Base-by-base conservation (phyloP, 1,140 invertebrate genomes). In the Helicoverpa zea region DNA sequence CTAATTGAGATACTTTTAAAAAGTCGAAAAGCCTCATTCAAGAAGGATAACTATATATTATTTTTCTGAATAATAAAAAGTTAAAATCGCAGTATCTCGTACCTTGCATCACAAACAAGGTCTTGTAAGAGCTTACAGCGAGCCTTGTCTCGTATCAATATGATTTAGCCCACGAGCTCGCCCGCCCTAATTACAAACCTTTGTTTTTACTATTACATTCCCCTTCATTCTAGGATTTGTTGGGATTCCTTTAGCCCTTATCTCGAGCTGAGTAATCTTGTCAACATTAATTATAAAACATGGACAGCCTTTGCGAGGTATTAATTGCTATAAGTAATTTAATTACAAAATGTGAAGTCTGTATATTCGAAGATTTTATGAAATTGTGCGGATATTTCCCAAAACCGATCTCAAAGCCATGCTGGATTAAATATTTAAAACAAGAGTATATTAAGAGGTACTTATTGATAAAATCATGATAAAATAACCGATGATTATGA, bases 91-190 rank as follows among this genome's bases (percentile, higher is more conserved):
- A 1, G 12, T 11, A 14, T 3, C 35, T 64, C 12, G 59, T n/a
- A 14, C 1, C 13, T 84, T 79, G 68, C 7, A 11, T 14, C 58
- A n/a, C 23, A 14, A 16, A 12, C 52, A 23, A 58, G 59, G 54
- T 81, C 68, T 77, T 72, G 80, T 79, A 73, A 58, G 75, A 77
- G 83, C 76, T 82, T 83, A 77, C 63, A 54, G 74, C 70, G 82
- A 81, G 81, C 81, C 79, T 59, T 82, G 84, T 61, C 84, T 84
- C 79, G 86, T 88, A 88, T 88, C 87, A 84, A 88, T 88, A 86
- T 88, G 87, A 86, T 85, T 86, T 84, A 87, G 80, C 58, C 79
- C 83, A 10, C 30, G 30, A 64, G 30, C 61, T 30, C 61, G 82
- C 79, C 79, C 82, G 83, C 84, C 76, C 68, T 85, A 86, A 88